Evolutionary conservation across 1,140 invertebrate species (phyloP).

Genomic region (Stegodyphus mimosarum): DNA sequence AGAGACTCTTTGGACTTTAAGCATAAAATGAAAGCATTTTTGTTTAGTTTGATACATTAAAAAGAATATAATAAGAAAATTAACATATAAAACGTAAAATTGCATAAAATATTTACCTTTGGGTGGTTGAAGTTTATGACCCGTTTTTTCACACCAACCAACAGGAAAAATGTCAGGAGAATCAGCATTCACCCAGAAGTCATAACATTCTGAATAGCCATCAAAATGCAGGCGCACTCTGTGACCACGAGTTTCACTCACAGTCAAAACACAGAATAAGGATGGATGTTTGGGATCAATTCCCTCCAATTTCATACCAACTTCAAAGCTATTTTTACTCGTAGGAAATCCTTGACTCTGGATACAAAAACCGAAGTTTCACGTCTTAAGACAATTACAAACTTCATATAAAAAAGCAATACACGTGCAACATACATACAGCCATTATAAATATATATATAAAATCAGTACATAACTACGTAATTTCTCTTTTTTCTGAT

Average conservation of each 20-base stretch:
- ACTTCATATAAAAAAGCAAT: too few relatives aligned
- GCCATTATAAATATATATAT: too few relatives aligned
- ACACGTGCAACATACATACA: too few relatives aligned
- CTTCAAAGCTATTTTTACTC: conserved; percentile 69
- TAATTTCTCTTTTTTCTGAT: too few relatives aligned
- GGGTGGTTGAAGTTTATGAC: conserved; percentile 80
- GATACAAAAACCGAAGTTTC: not conserved
- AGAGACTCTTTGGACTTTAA: too few relatives aligned
- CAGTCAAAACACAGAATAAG: conserved; percentile 86
- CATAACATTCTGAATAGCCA: conserved; percentile 87
- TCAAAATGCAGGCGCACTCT: conserved; percentile 91
- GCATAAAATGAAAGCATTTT: too few relatives aligned
- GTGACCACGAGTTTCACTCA: conserved; percentile 80
- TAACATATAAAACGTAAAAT: too few relatives aligned
- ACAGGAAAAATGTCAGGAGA: conserved; percentile 90
- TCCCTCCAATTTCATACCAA: conserved; percentile 93
- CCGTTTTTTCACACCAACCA: conserved; percentile 91
- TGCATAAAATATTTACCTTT: conserved; percentile 71
- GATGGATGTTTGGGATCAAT: conserved; percentile 92
- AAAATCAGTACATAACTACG: too few relatives aligned
- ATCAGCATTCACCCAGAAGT: conserved; percentile 95
- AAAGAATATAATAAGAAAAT: too few relatives aligned
- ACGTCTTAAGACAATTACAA: too few relatives aligned
- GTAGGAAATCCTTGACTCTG: conserved; percentile 66
- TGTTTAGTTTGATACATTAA: too few relatives aligned